Evolutionary conservation across 2,888 invertebrate genomes (phyloP), one percentile per base, ranked within the genome.

Genomic region (Synanthedon vespiformis): DNA sequence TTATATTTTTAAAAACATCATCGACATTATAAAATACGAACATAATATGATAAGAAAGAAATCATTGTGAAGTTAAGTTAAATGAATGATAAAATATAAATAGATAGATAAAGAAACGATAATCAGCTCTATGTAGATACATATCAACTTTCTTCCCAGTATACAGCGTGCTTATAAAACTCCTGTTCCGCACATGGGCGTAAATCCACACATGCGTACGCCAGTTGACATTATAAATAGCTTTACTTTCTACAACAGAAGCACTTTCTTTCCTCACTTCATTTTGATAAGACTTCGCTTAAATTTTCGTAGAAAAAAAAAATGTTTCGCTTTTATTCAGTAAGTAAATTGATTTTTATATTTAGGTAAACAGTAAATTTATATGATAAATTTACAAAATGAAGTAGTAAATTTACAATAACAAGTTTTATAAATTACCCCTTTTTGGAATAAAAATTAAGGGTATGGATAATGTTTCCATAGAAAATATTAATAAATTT

Each of bases 261-360:
- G 53, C 80, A 84, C 80, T 83, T 76, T 77, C 77, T 62, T 67
- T 67, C 63, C 61, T 61, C 50, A 56, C 61, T 59, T 56, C 61
- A 58, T 57, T 55, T 57, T 57, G 56, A 52, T 54, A 55, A 54
- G 58, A 59, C 55, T 57, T 60, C 61, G 13, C 65, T 56, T 34
- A 50, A 50, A 61, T 56, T 53, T 51, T 54, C 53, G 54, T 49
- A 52, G 53, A n/a, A n/a, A 40, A 50, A 58, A 56, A 73, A 74
- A 70, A 80, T 82, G 78, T 58, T 59, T 54, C 63, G 62, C 55
- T 57, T 71, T 52, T 58, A 55, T 63, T 74, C 67, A 58, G 82
- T 83, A 65, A 83, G 83, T 80, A 56, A 34, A 34, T 34, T 34
- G 34, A 34, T 34, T 34, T 34, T 34, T 34, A 34, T 34, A 10